Conservation (phyloP, 1,140 invertebrate genomes). For the Dysdera silvatica region DNA sequence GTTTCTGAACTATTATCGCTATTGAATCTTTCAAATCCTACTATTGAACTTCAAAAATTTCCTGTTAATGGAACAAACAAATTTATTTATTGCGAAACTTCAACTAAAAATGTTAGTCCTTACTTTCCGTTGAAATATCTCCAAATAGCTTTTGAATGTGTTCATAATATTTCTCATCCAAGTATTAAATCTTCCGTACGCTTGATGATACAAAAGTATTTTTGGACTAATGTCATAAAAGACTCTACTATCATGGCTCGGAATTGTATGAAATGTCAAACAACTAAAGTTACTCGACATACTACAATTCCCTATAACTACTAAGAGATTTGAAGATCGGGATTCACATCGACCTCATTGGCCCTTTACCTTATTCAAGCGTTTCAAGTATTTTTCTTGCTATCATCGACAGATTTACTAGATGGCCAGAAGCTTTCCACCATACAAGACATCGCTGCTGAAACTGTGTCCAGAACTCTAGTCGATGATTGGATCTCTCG, state of each 20-base stretch:
- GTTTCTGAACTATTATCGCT: too few relatives aligned
- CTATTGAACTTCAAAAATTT: neutral
- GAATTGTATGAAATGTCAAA: neutral
- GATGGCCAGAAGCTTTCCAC: neutral
- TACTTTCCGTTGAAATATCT: constrained; percentile 8
- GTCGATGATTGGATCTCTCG: neutral
- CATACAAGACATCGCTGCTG: neutral
- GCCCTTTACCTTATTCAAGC: neutral
- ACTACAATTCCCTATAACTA: neutral
- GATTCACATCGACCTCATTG: neutral
- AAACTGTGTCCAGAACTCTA: neutral
- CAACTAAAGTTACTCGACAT: neutral
- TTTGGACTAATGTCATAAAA: neutral
- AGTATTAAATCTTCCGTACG: neutral
- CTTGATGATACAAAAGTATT: neutral
- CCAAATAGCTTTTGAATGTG: constrained; percentile 1
- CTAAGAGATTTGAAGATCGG: neutral
- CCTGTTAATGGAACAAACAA: neutral
- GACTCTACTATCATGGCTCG: neutral
- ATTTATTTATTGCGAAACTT: neutral
- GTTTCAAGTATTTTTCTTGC: neutral
- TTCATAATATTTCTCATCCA: neutral
- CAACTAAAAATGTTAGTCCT: neutral
- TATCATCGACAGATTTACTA: neutral
- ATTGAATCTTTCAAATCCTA: neutral